Percentiles rank a stretch among this genome's conserved stretches.
Conservation (phyloP, 2,113 vertebrate species). For the Corynorhinus townsendii region DNA sequence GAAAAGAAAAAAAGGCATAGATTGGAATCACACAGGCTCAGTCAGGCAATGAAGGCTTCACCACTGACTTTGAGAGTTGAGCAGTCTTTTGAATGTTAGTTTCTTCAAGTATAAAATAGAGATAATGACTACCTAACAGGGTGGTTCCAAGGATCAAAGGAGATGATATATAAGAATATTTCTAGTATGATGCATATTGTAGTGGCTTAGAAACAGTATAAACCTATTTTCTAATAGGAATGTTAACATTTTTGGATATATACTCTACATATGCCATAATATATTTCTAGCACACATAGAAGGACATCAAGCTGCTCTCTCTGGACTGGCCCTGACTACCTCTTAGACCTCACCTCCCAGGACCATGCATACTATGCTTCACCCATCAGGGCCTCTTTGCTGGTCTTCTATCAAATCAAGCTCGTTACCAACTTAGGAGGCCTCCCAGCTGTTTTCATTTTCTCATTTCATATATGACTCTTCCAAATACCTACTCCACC, state of each 20-base stretch:
- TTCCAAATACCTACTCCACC: background rate
- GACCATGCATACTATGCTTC: rapidly evolving
- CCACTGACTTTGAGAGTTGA: background rate
- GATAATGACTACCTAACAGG: background rate
- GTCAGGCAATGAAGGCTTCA: rapidly evolving
- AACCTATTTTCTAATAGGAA: background rate
- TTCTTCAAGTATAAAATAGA: background rate
- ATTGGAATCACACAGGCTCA: background rate
- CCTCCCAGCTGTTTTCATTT: background rate
- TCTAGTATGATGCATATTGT: background rate
- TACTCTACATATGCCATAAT: too few relatives aligned
- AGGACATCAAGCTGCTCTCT: background rate
- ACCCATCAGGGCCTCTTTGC: background rate
- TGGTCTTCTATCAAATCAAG: background rate
- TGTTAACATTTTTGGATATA: background rate
- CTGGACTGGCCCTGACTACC: background rate
- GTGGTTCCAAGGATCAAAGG: background rate
- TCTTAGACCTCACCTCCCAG: background rate
- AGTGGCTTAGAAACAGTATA: background rate
- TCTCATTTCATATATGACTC: background rate
- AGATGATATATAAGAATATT: background rate
- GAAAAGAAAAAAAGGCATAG: rapidly evolving
- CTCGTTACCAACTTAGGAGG: background rate
- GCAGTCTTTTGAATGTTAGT: background rate
- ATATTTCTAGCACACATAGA: background rate